Evolutionary conservation across 2,888 invertebrate species (phyloP).

Genomic region (Ferdinandea cuprea): DNA sequence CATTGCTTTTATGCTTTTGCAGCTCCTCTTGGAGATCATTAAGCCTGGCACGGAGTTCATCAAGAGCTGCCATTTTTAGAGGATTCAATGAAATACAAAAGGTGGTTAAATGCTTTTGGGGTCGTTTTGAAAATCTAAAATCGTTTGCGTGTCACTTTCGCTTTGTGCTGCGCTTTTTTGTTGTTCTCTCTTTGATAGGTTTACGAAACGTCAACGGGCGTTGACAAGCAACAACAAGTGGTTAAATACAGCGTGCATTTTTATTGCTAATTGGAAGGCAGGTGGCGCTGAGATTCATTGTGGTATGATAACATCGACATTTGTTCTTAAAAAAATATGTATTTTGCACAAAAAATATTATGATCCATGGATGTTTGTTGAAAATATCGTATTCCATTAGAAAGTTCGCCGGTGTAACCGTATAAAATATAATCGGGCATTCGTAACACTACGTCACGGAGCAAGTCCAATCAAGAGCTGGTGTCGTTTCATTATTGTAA

Average conservation of each 20-base stretch:
- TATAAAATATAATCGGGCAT: no score
- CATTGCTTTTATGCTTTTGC: conserved; percentile 80
- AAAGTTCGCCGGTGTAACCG: no score
- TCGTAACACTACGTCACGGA: no score
- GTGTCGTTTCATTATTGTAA: no score
- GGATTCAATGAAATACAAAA: not conserved
- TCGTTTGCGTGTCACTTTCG: conserved; percentile 75
- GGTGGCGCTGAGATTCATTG: not conserved
- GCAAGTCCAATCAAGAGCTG: no score
- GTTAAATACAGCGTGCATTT: conserved; percentile 23
- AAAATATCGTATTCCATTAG: no score
- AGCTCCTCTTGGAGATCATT: conserved; percentile 87
- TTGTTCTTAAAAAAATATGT: no score
- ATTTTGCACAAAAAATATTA: no score
- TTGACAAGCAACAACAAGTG: conserved; percentile 30
- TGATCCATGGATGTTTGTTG: no score
- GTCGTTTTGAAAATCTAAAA: conserved; percentile 15
- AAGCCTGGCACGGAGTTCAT: conserved; percentile 86
- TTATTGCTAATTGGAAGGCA: not conserved
- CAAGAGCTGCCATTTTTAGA: conserved; percentile 85
- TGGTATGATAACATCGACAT: no score
- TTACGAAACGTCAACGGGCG: conserved; percentile 4
- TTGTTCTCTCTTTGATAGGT: conserved; percentile 76
- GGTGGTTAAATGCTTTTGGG: not conserved
- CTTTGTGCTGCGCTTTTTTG: conserved; percentile 53